A percentile compares a stretch with the other conserved stretches of the same genome.
Conservation (phyloP, 2,113 vertebrate species). For the Narcine bancroftii region DNA sequence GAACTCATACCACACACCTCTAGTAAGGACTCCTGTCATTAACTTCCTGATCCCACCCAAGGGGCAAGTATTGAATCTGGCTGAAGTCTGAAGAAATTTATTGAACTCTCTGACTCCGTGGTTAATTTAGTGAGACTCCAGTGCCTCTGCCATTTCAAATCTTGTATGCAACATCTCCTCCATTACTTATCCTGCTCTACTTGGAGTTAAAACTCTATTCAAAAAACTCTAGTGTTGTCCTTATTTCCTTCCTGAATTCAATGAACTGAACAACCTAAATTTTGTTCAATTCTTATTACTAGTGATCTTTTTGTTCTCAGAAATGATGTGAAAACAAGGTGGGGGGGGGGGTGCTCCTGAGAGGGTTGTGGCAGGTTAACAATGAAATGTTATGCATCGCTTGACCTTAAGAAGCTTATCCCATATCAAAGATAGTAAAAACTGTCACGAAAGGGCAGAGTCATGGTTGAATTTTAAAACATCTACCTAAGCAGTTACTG, state of each 20-base stretch:
- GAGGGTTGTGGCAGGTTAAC: neutral
- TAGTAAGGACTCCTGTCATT: neutral
- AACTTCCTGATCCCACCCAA: neutral
- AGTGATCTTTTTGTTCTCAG: neutral
- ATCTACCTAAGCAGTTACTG: neutral
- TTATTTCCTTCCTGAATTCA: neutral
- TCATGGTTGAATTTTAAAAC: slow-evolving; percentile 14
- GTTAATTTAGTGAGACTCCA: neutral
- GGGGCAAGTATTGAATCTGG: neutral
- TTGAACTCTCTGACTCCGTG: neutral
- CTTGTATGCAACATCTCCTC: neutral
- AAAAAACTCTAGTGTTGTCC: neutral
- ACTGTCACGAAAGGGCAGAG: neutral
- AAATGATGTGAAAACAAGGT: neutral
- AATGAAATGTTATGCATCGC: neutral
- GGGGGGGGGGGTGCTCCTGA: too few relatives aligned
- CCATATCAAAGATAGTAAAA: neutral
- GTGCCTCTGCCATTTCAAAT: neutral
- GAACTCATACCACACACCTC: neutral
- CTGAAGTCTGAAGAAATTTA: neutral
- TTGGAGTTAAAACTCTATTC: neutral
- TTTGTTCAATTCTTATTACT: neutral
- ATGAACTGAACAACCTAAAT: neutral
- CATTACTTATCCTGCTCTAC: neutral
- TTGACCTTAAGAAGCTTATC: neutral